phyloP scores from a whole-genome alignment of 2,888 invertebrate species.

The Drosophila acutilabella region DNA sequence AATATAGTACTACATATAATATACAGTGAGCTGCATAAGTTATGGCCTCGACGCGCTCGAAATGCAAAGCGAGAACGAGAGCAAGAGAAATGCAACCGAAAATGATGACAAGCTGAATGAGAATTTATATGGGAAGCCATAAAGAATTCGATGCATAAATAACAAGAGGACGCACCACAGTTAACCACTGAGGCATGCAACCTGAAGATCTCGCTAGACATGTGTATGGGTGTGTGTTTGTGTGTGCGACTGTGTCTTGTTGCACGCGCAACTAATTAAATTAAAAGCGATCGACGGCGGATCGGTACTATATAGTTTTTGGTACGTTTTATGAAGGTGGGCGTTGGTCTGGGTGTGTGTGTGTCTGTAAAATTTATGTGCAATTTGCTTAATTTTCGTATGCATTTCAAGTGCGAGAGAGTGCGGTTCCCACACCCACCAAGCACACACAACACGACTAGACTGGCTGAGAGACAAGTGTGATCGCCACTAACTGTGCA shows the following conservation, averaged over 20 bases:
- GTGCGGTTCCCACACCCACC: constrained; percentile 68
- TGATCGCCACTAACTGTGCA: constrained; percentile 52
- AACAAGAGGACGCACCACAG: constrained; percentile 50
- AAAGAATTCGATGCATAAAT: constrained; percentile 73
- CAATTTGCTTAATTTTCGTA: constrained; percentile 54
- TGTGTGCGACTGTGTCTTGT: constrained; percentile 11
- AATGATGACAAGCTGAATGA: constrained; percentile 74
- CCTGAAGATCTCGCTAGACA: constrained; percentile 44
- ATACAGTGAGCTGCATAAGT: constrained; percentile 21
- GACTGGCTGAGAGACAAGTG: constrained; percentile 2
- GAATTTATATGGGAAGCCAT: constrained; percentile 80
- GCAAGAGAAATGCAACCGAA: constrained; percentile 34
- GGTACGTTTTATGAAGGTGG: constrained; percentile 49
- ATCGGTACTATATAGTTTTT: constrained; percentile 34
- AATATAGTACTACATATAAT: background rate
- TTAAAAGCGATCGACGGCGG: constrained; percentile 70
- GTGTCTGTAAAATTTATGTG: constrained; percentile 66
- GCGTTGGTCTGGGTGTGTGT: constrained; percentile 39
- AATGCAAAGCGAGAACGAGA: constrained; percentile 32
- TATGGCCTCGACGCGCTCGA: constrained; percentile 48
- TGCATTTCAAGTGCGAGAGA: constrained; percentile 53
- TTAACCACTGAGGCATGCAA: constrained; percentile 60
- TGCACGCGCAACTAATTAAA: constrained; percentile 80
- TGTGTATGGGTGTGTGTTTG: background rate
- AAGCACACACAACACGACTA: background rate